Evolutionary conservation across 2,797 vertebrate species (phyloP).

Genomic region (Rousettus madagascariensis): DNA sequence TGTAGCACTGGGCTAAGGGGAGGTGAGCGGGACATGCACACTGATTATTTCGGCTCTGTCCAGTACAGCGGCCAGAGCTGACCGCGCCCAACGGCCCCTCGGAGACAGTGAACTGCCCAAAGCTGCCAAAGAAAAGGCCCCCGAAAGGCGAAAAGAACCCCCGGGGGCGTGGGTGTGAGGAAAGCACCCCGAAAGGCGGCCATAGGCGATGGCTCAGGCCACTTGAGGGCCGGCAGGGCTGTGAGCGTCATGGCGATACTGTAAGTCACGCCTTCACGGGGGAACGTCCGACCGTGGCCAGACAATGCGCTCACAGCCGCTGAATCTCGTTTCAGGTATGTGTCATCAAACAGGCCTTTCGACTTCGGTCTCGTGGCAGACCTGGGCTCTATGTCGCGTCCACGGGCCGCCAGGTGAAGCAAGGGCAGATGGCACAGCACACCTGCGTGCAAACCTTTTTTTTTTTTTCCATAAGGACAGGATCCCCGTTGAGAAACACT

Average conservation of each 20-base stretch:
- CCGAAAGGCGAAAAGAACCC: too few species aligned
- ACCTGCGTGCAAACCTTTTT: background rate
- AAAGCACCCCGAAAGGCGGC: accelerated
- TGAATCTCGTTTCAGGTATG: background rate
- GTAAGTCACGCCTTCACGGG: background rate
- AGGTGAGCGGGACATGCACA: background rate
- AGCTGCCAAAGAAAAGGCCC: background rate
- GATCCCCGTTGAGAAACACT: background rate
- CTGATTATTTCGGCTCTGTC: background rate
- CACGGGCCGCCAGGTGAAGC: background rate
- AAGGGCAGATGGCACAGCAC: background rate
- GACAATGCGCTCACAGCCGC: background rate
- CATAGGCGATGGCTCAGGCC: too few species aligned
- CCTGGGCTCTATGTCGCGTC: background rate
- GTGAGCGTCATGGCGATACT: accelerated
- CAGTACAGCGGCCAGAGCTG: background rate
- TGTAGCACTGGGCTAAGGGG: accelerated
- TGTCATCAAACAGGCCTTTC: background rate
- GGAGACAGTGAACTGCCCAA: background rate
- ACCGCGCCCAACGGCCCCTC: background rate
- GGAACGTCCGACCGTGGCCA: background rate
- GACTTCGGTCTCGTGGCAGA: too few species aligned
- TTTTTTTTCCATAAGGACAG: background rate
- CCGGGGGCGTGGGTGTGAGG: too few species aligned
- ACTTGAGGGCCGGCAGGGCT: too few species aligned